Base-by-base conservation (phyloP, 1,140 invertebrate species). In the Dryas iulia region DNA sequence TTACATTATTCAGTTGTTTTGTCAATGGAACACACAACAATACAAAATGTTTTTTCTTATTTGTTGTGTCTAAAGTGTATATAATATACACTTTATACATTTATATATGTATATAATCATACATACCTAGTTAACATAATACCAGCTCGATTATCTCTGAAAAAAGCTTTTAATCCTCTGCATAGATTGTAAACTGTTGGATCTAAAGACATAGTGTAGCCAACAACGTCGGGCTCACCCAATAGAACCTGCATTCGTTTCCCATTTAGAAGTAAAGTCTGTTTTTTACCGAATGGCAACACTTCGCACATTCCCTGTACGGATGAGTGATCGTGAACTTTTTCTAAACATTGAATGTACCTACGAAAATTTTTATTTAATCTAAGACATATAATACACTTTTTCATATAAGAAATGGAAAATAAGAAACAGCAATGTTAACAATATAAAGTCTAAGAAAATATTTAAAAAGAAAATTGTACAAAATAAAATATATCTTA, bases 141-240 rank as follows among this genome's bases (percentile, higher is more conserved):
- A 0, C 92, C 92, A 25, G 92, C 89, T 23, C 83, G 76, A 67
- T 93, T 91, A 7, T 88, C 82, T 21, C 82, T 83, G 75, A 93
- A 94, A 71, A 93, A 94, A n/a, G 92, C 89, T 66, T 87, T 93
- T 1, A 93, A 67, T 7, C 90, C 93, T 73, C 92, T 90, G 30
- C 91, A 91, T 8, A 94, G 66, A 65, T 93, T 93, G 66, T 92
- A 93, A 12, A 93, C 85, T 8, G 86, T 92, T 7, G 89, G 92
- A 66, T 93, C 92, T 10, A 89, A 73, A 4, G 86, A 91, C 88
- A 88, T 86, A 0, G 88, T 84, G 63, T 89, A 90, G 0, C 90
- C 90, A 3, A 90, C 84, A n/a, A 91, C 75, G 28, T 90, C 86
- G 1, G 89, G 89, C 64, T 92, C 89, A 2, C 83, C 83, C 1